Evolutionary conservation across 2,888 invertebrate genomes (phyloP).

Genomic region (Mimachlamys varia): DNA sequence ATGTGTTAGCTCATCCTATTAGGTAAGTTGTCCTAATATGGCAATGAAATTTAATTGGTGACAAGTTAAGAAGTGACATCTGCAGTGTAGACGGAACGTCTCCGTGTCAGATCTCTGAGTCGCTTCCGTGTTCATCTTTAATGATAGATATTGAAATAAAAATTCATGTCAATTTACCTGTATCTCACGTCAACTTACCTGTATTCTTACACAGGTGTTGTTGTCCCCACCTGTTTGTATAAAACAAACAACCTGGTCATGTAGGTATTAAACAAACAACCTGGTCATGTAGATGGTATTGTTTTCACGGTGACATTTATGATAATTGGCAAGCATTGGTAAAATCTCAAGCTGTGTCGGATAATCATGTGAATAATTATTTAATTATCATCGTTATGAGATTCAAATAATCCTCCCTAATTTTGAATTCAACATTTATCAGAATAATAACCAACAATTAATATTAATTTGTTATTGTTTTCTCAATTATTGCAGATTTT

Average conservation of each 20-base stretch:
- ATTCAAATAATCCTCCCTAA: too few species aligned
- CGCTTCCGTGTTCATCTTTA: constrained; percentile 22
- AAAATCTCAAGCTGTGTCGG: too few species aligned
- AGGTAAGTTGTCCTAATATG: not conserved
- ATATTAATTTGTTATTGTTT: too few species aligned
- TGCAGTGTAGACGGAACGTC: not conserved
- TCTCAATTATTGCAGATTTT: too few species aligned
- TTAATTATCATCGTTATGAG: not conserved
- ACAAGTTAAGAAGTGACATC: not conserved
- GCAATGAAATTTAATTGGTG: not conserved
- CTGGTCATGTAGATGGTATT: not conserved
- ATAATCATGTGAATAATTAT: not conserved
- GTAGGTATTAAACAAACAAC: not conserved
- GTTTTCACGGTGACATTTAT: not conserved
- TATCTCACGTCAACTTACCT: constrained; percentile 19
- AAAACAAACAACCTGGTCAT: not conserved
- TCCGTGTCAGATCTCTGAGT: not conserved
- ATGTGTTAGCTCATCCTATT: not conserved
- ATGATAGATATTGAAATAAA: not conserved
- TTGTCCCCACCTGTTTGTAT: not conserved
- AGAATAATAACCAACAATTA: too few species aligned
- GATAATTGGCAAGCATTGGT: not conserved
- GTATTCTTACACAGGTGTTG: not conserved
- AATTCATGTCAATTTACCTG: constrained; percentile 9
- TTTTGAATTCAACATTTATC: too few species aligned